A percentile compares a stretch with the other conserved stretches of the same genome.
Evolutionary conservation across 2,797 vertebrate species (phyloP).

Genomic region (Arrhamphus sclerolepis): DNA sequence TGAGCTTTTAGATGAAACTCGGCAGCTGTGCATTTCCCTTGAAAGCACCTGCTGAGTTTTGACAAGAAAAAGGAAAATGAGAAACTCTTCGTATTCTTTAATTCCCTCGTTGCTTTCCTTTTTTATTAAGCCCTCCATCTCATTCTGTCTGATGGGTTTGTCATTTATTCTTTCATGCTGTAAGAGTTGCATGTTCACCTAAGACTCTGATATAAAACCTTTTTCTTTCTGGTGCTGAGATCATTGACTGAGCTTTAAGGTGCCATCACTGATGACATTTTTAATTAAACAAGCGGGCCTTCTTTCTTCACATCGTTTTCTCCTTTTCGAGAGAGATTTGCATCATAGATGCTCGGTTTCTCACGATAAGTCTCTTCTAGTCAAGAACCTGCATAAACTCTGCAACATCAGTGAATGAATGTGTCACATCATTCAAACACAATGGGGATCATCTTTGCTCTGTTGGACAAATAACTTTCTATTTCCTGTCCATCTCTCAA

Average conservation of each 20-base stretch:
- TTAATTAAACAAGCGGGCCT: constrained; percentile 49
- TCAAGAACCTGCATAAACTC: constrained; percentile 54
- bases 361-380: constrained; percentile 23
- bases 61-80: constrained; percentile 42
- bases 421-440: constrained; percentile 49
- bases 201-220: constrained; percentile 1
- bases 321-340: constrained; percentile 50
- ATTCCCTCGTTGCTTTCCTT: constrained; percentile 8
- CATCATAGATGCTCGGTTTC: constrained; percentile 11
- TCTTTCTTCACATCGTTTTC: constrained; percentile 33
- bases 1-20: constrained; percentile 40
- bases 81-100: constrained; percentile 27
- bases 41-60: constrained; percentile 53
- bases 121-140: constrained; percentile 17
- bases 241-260: constrained; percentile 20
- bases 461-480: constrained; percentile 33
- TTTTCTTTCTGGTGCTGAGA: background rate
- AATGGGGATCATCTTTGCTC: constrained; percentile 26
- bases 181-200: constrained; percentile 31
- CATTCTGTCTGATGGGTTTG: constrained; percentile 19
- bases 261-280: constrained; percentile 5
- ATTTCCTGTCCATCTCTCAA: constrained; percentile 3
- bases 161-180: constrained; percentile 32
- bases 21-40: constrained; percentile 41
- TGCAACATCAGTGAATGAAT: constrained; percentile 41